These are phyloP conservation scores for Petaurus breviceps DNA, from an alignment of 2,113 vertebrate genomes.

Conservation along the genomic window DNA sequence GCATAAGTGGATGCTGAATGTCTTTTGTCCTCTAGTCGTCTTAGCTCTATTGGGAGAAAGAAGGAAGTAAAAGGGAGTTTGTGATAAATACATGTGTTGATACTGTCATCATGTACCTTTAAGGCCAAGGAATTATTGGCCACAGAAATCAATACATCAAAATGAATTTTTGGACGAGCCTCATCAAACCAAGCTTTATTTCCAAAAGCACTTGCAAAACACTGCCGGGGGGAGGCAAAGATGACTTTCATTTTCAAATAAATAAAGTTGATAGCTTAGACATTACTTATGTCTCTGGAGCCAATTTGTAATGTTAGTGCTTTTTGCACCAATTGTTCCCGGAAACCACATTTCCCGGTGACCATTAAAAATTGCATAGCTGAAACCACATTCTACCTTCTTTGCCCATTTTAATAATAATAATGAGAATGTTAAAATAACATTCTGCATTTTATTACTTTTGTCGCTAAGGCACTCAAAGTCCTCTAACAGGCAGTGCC, in stretches of 20 bases:
- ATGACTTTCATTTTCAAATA: conserved; percentile 65
- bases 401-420: conserved; percentile 63
- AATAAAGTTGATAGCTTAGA: conserved; percentile 57
- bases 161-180: conserved; percentile 66
- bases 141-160: conserved; percentile 31
- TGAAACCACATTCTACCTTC: conserved; percentile 36
- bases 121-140: conserved; percentile 48
- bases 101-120: conserved; percentile 45
- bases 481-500: conserved; percentile 2
- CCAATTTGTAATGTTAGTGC: background rate
- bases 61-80: background rate
- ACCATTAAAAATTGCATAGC: conserved; percentile 26
- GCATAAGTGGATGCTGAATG: background rate
- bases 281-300: background rate
- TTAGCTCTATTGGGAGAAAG: background rate
- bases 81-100: conserved; percentile 42
- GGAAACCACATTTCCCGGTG: background rate
- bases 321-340: conserved; percentile 10
- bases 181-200: conserved; percentile 70
- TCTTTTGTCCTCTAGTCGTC: background rate
- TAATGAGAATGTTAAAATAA: conserved; percentile 54
- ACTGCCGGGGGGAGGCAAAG: conserved; percentile 22
- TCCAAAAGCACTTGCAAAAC: conserved; percentile 54
- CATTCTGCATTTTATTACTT: conserved; percentile 29
- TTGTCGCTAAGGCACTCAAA: conserved; percentile 31